These are phyloP conservation scores for Patella pellucida DNA, from an alignment of 2,888 invertebrate species.

Conservation along the genomic window DNA sequence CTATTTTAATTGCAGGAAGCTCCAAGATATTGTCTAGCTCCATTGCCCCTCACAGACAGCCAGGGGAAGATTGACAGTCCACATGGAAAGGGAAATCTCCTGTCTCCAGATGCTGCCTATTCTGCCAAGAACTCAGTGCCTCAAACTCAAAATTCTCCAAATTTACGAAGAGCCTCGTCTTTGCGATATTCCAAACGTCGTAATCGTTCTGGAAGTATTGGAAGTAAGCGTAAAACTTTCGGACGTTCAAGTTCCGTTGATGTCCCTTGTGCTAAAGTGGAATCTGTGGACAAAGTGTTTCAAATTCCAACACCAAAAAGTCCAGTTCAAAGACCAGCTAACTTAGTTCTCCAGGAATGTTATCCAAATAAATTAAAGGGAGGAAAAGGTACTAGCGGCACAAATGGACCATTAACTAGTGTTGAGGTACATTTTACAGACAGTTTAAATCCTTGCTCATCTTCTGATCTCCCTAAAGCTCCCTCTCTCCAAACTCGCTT, in stretches of 20 bases:
- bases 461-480: slow-evolving; percentile 38
- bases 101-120: slow-evolving; percentile 22
- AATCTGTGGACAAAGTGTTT: slow-evolving; percentile 26
- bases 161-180: slow-evolving; percentile 31
- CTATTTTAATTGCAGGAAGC: neutral
- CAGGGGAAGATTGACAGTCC: neutral
- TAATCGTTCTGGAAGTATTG: slow-evolving; percentile 35
- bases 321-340: slow-evolving; percentile 50
- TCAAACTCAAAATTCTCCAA: slow-evolving; percentile 16
- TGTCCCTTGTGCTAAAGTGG: slow-evolving; percentile 20
- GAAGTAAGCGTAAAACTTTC: slow-evolving; percentile 31
- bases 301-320: slow-evolving; percentile 49
- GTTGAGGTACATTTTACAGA: slow-evolving; percentile 52
- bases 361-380: slow-evolving; percentile 32
- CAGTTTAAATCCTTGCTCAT: slow-evolving; percentile 57
- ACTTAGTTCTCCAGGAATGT: slow-evolving; percentile 52
- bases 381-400: slow-evolving; percentile 24
- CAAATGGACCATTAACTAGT: slow-evolving; percentile 39
- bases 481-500: neutral
- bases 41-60: neutral
- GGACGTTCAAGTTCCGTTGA: slow-evolving; percentile 40
- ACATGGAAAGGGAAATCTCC: slow-evolving; percentile 10
- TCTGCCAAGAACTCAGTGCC: slow-evolving; percentile 17
- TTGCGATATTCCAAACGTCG: slow-evolving; percentile 37
- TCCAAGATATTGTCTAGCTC: slow-evolving; percentile 1